Percentiles rank a stretch among this genome's conserved stretches.
phyloP scores from a whole-genome alignment of 2,888 invertebrate species.

The Caenorhabditis panamensis region DNA sequence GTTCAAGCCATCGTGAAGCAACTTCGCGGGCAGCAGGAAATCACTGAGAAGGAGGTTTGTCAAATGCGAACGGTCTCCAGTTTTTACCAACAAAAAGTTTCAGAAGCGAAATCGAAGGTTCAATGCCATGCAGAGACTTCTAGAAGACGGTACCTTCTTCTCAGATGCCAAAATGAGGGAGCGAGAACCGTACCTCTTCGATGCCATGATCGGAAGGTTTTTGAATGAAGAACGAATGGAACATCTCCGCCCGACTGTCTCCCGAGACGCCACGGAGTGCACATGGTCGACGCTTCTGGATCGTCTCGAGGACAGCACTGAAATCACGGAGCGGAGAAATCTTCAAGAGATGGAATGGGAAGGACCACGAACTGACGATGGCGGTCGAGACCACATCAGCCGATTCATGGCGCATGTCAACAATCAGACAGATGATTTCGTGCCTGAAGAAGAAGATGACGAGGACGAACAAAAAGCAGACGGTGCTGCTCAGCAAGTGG shows the following conservation, averaged over 20 bases:
- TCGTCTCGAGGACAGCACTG: conserved; percentile 71
- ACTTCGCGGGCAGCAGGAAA: conserved; percentile 16
- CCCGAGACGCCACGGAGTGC: conserved; percentile 47
- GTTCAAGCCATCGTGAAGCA: conserved; percentile 57
- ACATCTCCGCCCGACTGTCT: conserved; percentile 74
- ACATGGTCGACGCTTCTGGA: conserved; percentile 71
- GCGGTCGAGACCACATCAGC: conserved; percentile 34
- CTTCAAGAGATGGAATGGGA: conserved; percentile 69
- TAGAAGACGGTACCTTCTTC: conserved; percentile 85
- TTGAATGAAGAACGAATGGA: conserved; percentile 84
- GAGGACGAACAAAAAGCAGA: conserved; percentile 30
- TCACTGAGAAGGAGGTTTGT: conserved; percentile 31
- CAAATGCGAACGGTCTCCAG: no score
- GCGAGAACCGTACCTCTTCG: conserved; percentile 91
- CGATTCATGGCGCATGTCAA: conserved; percentile 59
- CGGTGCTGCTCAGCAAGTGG: conserved; percentile 15
- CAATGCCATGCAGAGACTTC: conserved; percentile 69
- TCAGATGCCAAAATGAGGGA: conserved; percentile 94
- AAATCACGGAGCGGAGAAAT: conserved; percentile 69
- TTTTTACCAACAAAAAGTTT: no score
- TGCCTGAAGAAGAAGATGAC: conserved; percentile 58
- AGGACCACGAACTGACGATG: conserved; percentile 21
- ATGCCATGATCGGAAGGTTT: conserved; percentile 91
- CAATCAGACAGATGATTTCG: conserved; percentile 49
- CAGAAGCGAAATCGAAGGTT: conserved; percentile 72